Evolutionary conservation across 1,140 invertebrate species (phyloP), one percentile per base, ranked within the genome.

Genomic region (Cherax quadricarinatus): DNA sequence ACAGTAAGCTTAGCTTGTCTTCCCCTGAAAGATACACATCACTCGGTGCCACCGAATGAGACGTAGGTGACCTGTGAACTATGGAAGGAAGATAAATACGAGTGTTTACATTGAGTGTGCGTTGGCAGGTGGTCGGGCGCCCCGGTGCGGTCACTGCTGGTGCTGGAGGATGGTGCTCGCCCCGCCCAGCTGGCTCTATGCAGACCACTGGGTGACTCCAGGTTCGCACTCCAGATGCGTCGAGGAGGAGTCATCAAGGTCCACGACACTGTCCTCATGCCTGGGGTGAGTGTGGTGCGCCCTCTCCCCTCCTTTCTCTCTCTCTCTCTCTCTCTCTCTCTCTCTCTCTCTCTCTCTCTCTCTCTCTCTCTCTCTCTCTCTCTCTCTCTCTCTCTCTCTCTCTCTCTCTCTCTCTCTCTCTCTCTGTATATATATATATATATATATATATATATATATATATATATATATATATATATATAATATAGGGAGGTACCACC

Each of bases 161-260:
- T 97, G 53, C 95, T 99, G 89, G 98, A 98, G 94, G 98, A 98
- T 92, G 97, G 98, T 94, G 97, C 98, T 0, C 96, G 97, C 85
- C 98, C 98, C 0, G 98, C 98, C 0, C 97, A 98, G 82, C 95
- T 99, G 75, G 97, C 98, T 95, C 97, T 97, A n/a, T 98, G 98
- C 94, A 97, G 98, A 95, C 98, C 98, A 1, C 97, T 97, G 95
- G 98, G 98, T 92, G 98, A 98, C 95, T 98, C 97, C 51, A 83
- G 89, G 24, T 98, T 99, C 95, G 97, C 97, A 66, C 95, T 99
- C 66, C 97, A 98, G 95, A 97, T 97, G 94, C 96, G 97, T 93
- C 96, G 97, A 51, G 98, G 98, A 51, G 98, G 98, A 16, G 96
- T 98, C 82, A 97, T 99, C 88, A 98, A 98, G 95, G 97, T 99